These are phyloP conservation scores for Ophion obscuratus DNA, from an alignment of 2,888 invertebrate genomes.

Conservation along the genomic window DNA sequence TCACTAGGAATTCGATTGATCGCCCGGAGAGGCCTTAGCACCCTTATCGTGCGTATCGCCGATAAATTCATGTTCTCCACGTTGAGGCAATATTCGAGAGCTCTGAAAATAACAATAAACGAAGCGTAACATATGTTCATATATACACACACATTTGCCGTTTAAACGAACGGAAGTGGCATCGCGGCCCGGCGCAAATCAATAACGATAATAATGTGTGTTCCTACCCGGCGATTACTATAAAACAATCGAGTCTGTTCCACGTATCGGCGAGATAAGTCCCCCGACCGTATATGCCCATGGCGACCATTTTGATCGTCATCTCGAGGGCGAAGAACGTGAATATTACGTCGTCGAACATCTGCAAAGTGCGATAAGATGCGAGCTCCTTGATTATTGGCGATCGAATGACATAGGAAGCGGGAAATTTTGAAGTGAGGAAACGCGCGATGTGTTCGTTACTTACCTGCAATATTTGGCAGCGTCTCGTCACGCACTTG, in stretches of 20 bases:
- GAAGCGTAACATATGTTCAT: neutral
- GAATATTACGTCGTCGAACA: slow-evolving; percentile 99
- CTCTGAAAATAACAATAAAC: slow-evolving; percentile 84
- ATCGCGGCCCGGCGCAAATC: neutral
- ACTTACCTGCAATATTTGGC: slow-evolving; percentile 95
- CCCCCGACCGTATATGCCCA: slow-evolving; percentile 97
- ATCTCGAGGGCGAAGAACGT: slow-evolving; percentile 99
- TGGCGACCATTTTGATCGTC: slow-evolving; percentile 99
- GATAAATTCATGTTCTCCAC: slow-evolving; percentile 99
- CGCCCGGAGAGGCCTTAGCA: slow-evolving; percentile 97
- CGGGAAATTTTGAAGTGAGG: neutral
- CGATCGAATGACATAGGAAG: neutral
- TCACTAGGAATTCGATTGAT: slow-evolving; percentile 99
- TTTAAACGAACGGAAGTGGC: neutral
- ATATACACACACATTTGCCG: neutral
- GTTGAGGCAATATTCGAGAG: slow-evolving; percentile 95
- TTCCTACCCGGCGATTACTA: slow-evolving; percentile 96
- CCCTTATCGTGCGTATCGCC: slow-evolving; percentile 98
- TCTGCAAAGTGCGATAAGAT: slow-evolving; percentile 85
- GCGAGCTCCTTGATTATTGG: slow-evolving; percentile 58
- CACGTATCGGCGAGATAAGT: slow-evolving; percentile 99
- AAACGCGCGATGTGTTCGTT: slow-evolving; percentile 9
- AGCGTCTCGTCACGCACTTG: slow-evolving; percentile 94
- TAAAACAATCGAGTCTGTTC: slow-evolving; percentile 99
- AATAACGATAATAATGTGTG: neutral